phyloP scores from a whole-genome alignment of 2,113 vertebrate genomes.

The Carlito syrichta region DNA sequence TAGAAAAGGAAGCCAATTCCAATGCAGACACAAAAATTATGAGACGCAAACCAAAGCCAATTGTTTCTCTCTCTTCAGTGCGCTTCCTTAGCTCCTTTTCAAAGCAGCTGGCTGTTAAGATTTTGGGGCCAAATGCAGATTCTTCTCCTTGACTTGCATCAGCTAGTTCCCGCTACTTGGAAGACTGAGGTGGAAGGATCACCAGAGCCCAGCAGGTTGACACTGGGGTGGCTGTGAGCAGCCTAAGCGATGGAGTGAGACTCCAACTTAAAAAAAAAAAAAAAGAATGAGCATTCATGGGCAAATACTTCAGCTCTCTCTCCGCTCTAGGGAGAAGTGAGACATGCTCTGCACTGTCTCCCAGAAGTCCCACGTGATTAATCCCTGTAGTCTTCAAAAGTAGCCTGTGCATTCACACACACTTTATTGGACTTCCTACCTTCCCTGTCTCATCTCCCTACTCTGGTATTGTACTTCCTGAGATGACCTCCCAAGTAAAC shows the following conservation, averaged over 20 bases:
- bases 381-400: background rate
- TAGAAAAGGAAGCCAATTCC: background rate
- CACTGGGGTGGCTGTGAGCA: too few relatives aligned
- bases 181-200: too few relatives aligned
- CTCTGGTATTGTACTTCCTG: background rate
- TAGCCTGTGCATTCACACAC: background rate
- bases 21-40: background rate
- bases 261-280: too few relatives aligned
- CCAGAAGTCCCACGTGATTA: background rate
- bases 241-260: too few relatives aligned
- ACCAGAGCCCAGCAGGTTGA: too few relatives aligned
- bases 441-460: background rate
- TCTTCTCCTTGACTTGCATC: background rate
- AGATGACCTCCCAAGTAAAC: background rate
- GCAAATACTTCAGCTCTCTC: background rate
- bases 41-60: background rate
- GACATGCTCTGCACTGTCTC: background rate
- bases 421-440: background rate
- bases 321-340: background rate
- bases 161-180: too few relatives aligned
- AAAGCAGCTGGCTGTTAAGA: slow-evolving; percentile 29
- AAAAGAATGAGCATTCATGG: too few relatives aligned
- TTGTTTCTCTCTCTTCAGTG: background rate
- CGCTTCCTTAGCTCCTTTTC: background rate
- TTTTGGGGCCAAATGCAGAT: background rate